Conservation (phyloP, 2,113 vertebrate genomes). For the Brachyhypopomus occidentalis region DNA sequence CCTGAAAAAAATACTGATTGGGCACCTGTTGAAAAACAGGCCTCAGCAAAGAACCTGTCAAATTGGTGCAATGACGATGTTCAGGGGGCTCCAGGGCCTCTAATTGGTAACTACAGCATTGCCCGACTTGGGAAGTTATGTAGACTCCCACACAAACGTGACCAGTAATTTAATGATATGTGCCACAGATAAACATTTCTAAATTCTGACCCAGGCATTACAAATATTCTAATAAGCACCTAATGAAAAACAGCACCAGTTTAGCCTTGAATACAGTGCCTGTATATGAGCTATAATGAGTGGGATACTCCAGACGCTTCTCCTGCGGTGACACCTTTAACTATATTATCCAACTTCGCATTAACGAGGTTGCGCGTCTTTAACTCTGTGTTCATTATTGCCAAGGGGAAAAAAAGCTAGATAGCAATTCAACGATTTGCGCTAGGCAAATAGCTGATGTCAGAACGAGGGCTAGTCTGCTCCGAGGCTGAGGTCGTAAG, state of each 20-base stretch:
- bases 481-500: slow-evolving; percentile 55
- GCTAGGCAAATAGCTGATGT: too few species aligned
- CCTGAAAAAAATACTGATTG: not conserved
- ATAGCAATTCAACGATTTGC: slow-evolving; percentile 8
- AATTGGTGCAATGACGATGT: slow-evolving; percentile 8
- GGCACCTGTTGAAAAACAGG: not conserved
- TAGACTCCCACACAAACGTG: not conserved
- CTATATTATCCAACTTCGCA: slow-evolving; percentile 10
- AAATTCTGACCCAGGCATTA: slow-evolving; percentile 20
- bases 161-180: slow-evolving; percentile 15
- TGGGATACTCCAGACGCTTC: slow-evolving; percentile 19
- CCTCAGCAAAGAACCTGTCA: not conserved
- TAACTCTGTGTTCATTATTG: slow-evolving; percentile 3
- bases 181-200: slow-evolving; percentile 1
- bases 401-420: not conserved
- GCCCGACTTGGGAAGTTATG: not conserved
- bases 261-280: slow-evolving; percentile 17
- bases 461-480: not conserved
- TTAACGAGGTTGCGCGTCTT: slow-evolving; percentile 45
- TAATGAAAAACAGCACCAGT: not conserved
- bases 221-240: slow-evolving; percentile 30
- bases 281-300: slow-evolving; percentile 13
- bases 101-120: not conserved
- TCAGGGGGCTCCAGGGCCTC: slow-evolving; percentile 5
- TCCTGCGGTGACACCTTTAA: not conserved